Evolutionary conservation across 2,888 invertebrate species (phyloP).

Genomic region (Axea sp.): DNA sequence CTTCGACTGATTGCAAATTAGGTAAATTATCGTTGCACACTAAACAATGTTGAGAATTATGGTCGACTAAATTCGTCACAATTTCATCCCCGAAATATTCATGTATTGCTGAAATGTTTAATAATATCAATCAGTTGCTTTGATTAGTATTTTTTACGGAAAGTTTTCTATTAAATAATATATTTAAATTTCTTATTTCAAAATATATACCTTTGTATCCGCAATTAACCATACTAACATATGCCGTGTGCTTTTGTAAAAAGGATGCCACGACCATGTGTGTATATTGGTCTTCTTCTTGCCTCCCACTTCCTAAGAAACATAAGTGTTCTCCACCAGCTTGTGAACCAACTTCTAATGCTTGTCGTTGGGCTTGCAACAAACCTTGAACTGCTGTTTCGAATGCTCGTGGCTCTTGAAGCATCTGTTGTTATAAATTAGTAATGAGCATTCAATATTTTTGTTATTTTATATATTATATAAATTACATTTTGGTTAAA

Average conservation of each 20-base stretch:
- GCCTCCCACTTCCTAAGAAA: slow-evolving; percentile 95
- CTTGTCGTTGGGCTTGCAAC: slow-evolving; percentile 92
- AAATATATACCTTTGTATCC: slow-evolving; percentile 85
- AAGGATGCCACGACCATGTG: slow-evolving; percentile 99
- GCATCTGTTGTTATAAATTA: slow-evolving; percentile 83
- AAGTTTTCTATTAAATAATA: too few relatives aligned
- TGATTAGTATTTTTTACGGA: too few relatives aligned
- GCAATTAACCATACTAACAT: slow-evolving; percentile 94
- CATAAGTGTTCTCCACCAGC: slow-evolving; percentile 94
- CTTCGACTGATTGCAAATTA: slow-evolving; percentile 77
- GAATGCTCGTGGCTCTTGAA: slow-evolving; percentile 97
- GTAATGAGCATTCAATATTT: too few relatives aligned
- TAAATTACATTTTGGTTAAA: too few relatives aligned
- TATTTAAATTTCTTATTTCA: too few relatives aligned
- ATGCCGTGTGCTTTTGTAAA: slow-evolving; percentile 94
- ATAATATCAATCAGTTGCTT: too few relatives aligned
- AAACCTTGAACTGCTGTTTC: slow-evolving; percentile 95
- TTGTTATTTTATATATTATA: too few relatives aligned
- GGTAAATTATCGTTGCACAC: slow-evolving; percentile 85
- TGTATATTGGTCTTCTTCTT: slow-evolving; percentile 96
- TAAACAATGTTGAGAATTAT: slow-evolving; percentile 88
- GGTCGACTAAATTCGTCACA: slow-evolving; percentile 90
- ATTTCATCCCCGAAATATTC: slow-evolving; percentile 91
- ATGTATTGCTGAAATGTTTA: slow-evolving; percentile 85
- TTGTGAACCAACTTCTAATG: slow-evolving; percentile 91